A percentile compares a stretch with the other conserved stretches of the same genome.
phyloP scores from a whole-genome alignment of 2,113 vertebrate genomes.

The Origma solitaria region DNA sequence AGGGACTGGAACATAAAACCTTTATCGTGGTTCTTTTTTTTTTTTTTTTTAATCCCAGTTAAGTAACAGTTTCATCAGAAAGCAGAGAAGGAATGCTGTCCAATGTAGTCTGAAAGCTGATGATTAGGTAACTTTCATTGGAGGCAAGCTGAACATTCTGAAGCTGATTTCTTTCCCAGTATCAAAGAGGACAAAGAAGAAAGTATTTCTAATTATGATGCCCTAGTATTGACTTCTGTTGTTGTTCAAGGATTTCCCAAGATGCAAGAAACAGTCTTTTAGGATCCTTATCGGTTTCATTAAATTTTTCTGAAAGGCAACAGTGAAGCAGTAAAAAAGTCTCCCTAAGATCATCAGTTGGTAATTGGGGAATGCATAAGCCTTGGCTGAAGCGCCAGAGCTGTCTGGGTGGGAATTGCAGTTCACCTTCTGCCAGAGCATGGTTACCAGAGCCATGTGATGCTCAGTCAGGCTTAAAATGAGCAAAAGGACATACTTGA shows the following conservation, averaged over 20 bases:
- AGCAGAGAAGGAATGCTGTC: neutral
- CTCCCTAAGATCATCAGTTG: neutral
- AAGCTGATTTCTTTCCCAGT: neutral
- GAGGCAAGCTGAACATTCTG: neutral
- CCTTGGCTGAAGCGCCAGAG: neutral
- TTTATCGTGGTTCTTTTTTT: neutral
- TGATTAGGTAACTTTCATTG: neutral
- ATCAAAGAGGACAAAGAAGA: neutral
- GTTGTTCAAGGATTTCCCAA: neutral
- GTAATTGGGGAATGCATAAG: neutral
- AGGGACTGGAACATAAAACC: neutral
- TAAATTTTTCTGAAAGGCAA: neutral
- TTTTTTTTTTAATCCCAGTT: accelerated
- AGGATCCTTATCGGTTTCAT: neutral
- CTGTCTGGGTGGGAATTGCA: neutral
- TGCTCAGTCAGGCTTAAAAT: neutral
- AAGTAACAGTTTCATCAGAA: neutral
- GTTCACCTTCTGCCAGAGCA: neutral
- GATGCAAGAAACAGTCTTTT: neutral
- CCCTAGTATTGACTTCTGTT: neutral
- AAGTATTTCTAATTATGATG: neutral
- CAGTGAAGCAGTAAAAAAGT: neutral
- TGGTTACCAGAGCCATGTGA: neutral
- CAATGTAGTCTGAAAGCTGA: neutral
- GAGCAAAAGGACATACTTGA: neutral